phyloP scores from a whole-genome alignment of 2,888 invertebrate genomes.

The Xanthia togata region DNA sequence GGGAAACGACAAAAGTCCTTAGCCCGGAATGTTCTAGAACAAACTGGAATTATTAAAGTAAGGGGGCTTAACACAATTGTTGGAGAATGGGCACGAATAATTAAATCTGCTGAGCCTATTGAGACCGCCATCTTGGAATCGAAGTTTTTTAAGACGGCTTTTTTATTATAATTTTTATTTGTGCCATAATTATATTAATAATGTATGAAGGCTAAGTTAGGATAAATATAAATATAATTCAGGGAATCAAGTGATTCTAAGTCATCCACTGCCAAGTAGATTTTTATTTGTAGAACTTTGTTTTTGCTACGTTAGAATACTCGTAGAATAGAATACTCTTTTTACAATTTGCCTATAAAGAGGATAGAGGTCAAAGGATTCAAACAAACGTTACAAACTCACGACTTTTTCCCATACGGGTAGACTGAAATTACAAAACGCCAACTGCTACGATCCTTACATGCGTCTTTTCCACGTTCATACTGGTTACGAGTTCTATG shows the following conservation, averaged over 20 bases:
- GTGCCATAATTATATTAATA: conserved; percentile 3
- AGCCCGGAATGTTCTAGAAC: conserved; percentile 52
- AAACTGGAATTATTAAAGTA: conserved; percentile 52
- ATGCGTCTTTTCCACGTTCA: not conserved
- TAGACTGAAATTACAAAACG: not conserved
- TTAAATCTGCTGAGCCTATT: conserved; percentile 50
- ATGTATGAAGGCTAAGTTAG: not conserved
- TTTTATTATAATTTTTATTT: conserved; percentile 7
- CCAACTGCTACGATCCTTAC: not conserved
- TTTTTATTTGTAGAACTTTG: not conserved
- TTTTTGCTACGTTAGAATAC: not conserved
- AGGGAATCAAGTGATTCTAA: not conserved
- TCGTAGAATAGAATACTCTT: not conserved
- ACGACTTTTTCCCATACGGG: not conserved
- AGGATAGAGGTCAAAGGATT: not conserved
- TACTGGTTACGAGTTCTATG: not conserved
- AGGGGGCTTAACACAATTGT: conserved; percentile 52
- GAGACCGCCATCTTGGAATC: conserved; percentile 28
- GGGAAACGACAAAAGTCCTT: conserved; percentile 50
- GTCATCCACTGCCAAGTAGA: not conserved
- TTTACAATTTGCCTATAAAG: not conserved
- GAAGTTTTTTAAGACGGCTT: conserved; percentile 20
- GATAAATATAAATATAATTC: not conserved
- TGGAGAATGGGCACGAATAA: conserved; percentile 46
- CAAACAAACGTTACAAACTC: not conserved